Evolutionary conservation across 2,888 invertebrate species (phyloP).

Genomic region (Myopa testacea): DNA sequence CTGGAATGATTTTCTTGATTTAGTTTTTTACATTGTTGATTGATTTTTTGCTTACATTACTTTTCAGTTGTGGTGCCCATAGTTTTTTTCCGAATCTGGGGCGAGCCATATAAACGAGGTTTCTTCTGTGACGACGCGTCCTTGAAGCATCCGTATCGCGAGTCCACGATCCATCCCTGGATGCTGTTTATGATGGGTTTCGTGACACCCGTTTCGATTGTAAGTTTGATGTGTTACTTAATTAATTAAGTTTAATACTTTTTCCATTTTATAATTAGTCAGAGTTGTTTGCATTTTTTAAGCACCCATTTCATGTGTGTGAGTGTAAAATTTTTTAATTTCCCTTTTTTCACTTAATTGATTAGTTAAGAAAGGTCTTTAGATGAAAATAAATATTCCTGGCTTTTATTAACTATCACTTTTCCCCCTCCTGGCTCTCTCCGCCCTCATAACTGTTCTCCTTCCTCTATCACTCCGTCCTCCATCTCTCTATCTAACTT

Average conservation of each 20-base stretch:
- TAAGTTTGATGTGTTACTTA: conserved; percentile 70
- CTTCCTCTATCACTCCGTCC: background rate
- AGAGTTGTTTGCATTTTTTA: too few relatives aligned
- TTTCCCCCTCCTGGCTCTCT: background rate
- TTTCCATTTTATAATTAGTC: too few relatives aligned
- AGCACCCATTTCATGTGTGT: too few relatives aligned
- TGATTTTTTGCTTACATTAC: background rate
- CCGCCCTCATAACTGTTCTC: too few relatives aligned
- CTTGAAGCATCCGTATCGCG: conserved; percentile 86
- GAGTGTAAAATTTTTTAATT: too few relatives aligned
- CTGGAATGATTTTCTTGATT: too few relatives aligned
- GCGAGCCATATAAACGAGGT: conserved; percentile 82
- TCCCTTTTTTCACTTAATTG: too few relatives aligned
- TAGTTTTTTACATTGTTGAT: too few relatives aligned
- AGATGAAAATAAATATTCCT: too few relatives aligned
- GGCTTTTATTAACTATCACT: too few relatives aligned
- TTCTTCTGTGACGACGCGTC: conserved; percentile 97
- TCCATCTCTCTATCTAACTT: too few relatives aligned
- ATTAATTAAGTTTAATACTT: background rate
- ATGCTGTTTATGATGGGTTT: conserved; percentile 83
- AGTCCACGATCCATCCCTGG: conserved; percentile 83
- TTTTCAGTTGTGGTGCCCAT: conserved; percentile 83
- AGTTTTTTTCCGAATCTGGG: conserved; percentile 78
- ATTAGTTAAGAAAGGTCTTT: too few relatives aligned
- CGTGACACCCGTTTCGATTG: conserved; percentile 78